Conservation (phyloP, 2,113 vertebrate species). For the Pogonocichla stellata region DNA sequence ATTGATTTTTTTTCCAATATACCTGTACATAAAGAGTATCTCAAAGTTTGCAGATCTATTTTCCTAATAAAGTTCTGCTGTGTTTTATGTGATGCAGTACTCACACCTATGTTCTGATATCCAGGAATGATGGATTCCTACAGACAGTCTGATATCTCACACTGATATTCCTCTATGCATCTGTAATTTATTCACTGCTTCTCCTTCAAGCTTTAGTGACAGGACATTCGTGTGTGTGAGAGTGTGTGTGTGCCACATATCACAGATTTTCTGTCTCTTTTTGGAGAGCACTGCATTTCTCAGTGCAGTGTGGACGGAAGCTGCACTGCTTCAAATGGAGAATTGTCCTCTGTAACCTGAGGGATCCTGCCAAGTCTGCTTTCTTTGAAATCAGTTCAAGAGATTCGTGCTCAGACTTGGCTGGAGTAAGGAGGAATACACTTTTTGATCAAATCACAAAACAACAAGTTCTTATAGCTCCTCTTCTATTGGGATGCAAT, state of each 20-base stretch:
- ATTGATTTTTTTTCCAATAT: not conserved
- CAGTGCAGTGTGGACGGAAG: not conserved
- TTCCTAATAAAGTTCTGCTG: not conserved
- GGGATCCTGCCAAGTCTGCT: constrained; percentile 2
- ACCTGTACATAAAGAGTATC: not conserved
- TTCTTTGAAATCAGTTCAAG: constrained; percentile 16
- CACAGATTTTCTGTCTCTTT: not conserved
- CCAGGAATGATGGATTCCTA: not conserved
- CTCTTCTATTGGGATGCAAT: not conserved
- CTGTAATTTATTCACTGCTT: not conserved
- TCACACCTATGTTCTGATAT: not conserved
- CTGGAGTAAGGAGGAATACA: not conserved
- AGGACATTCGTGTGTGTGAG: not conserved
- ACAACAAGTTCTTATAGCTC: not conserved
- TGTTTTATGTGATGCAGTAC: not conserved
- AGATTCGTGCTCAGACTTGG: constrained; percentile 10
- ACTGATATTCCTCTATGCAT: not conserved
- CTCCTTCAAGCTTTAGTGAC: not conserved
- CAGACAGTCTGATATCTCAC: not conserved
- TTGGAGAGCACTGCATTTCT: not conserved
- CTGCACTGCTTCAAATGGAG: not conserved
- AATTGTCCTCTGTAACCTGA: not conserved
- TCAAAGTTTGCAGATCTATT: not conserved
- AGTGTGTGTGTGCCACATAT: not conserved
- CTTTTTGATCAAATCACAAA: constrained; percentile 4